Evolutionary conservation across 2,113 vertebrate genomes (phyloP).

Genomic region (Psettodes erumei): DNA sequence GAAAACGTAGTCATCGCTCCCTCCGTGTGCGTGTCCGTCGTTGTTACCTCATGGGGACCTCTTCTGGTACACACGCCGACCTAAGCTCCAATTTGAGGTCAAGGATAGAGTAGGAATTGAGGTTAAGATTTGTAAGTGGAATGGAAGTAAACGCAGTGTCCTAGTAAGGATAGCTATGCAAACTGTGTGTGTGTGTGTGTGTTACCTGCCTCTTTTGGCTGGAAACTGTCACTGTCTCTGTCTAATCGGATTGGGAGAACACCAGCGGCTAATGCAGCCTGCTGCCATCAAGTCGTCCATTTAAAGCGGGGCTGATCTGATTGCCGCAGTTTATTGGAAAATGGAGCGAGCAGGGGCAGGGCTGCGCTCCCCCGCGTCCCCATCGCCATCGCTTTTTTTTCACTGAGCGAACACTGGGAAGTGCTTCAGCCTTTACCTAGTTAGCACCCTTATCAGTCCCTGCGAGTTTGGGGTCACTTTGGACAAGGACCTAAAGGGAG

Average conservation of each 20-base stretch:
- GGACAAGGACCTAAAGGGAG: slow-evolving; percentile 78
- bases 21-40: slow-evolving; percentile 19
- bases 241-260: slow-evolving; percentile 91
- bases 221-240: slow-evolving; percentile 88
- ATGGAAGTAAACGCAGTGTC: no score
- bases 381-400: slow-evolving; percentile 58
- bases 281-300: slow-evolving; percentile 85
- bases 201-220: slow-evolving; percentile 89
- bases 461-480: slow-evolving; percentile 80
- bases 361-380: slow-evolving; percentile 50
- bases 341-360: slow-evolving; percentile 76
- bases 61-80: no score
- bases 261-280: slow-evolving; percentile 85
- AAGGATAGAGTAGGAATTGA: no score
- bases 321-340: slow-evolving; percentile 87
- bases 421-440: slow-evolving; percentile 81
- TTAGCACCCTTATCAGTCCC: slow-evolving; percentile 83
- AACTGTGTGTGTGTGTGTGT: slow-evolving; percentile 75
- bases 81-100: no score
- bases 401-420: slow-evolving; percentile 69
- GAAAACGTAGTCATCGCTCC: slow-evolving; percentile 12
- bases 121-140: no score
- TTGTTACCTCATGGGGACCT: no score
- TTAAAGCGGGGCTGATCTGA: slow-evolving; percentile 88
- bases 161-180: no score